phyloP scores from a whole-genome alignment of 2,113 vertebrate genomes.

The Orcinus orca region DNA sequence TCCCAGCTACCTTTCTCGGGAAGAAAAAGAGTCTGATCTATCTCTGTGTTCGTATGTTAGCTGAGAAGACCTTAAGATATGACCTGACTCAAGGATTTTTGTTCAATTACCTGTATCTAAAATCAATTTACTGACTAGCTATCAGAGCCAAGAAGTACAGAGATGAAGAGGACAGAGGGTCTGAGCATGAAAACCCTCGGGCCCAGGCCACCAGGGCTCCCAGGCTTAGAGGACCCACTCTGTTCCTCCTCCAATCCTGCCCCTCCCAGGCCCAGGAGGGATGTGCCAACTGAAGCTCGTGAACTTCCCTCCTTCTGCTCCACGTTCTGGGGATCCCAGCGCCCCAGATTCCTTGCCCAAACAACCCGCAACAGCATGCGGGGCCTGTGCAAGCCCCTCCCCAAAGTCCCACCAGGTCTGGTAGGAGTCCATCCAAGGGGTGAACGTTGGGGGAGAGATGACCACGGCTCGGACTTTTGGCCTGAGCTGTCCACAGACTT shows the following conservation, averaged over 20 bases:
- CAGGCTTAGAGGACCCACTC: neutral
- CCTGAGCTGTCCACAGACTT: neutral
- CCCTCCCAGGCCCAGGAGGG: neutral
- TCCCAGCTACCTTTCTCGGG: neutral
- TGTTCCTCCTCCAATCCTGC: neutral
- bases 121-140: neutral
- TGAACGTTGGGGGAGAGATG: neutral
- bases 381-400: neutral
- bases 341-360: neutral
- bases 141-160: neutral
- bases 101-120: neutral
- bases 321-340: neutral
- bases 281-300: neutral
- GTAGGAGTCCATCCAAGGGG: too few relatives aligned
- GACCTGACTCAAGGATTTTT: neutral
- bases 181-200: neutral
- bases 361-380: fast-evolving
- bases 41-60: neutral
- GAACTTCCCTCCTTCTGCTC: neutral
- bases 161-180: neutral
- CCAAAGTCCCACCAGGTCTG: neutral
- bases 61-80: neutral
- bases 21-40: neutral
- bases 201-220: fast-evolving
- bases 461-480: neutral